phyloP scores from a whole-genome alignment of 2,888 invertebrate species.

The Eumacrocentrus americanus region DNA sequence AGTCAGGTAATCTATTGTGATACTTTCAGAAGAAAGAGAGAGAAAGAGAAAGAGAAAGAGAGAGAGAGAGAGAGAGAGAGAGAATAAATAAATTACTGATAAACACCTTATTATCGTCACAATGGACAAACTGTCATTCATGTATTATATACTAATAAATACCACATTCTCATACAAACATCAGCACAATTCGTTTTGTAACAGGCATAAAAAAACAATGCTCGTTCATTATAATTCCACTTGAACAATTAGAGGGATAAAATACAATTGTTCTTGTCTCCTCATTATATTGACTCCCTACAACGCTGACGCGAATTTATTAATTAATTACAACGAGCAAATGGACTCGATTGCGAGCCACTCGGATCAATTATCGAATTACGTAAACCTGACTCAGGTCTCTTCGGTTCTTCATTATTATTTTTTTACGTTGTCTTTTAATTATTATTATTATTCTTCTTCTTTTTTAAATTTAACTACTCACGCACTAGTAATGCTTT shows the following conservation, averaged over 20 bases:
- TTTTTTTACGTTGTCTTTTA: neutral
- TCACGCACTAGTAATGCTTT: conserved; percentile 24
- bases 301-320: conserved; percentile 5
- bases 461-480: neutral
- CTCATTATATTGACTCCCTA: conserved; percentile 3
- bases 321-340: conserved; percentile 1
- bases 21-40: no score
- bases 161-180: neutral
- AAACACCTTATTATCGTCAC: neutral
- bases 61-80: no score
- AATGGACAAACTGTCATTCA: neutral
- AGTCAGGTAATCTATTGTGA: no score
- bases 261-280: conserved; percentile 5
- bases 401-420: neutral
- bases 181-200: neutral
- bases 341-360: neutral
- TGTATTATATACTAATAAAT: conserved; percentile 1
- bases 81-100: neutral
- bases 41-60: no score
- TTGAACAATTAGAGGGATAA: neutral
- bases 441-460: conserved; percentile 6
- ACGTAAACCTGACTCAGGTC: neutral
- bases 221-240: neutral
- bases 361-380: conserved; percentile 2
- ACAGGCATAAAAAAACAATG: neutral